Evolutionary conservation across 2,113 vertebrate genomes (phyloP).

Genomic region (Bucco capensis): DNA sequence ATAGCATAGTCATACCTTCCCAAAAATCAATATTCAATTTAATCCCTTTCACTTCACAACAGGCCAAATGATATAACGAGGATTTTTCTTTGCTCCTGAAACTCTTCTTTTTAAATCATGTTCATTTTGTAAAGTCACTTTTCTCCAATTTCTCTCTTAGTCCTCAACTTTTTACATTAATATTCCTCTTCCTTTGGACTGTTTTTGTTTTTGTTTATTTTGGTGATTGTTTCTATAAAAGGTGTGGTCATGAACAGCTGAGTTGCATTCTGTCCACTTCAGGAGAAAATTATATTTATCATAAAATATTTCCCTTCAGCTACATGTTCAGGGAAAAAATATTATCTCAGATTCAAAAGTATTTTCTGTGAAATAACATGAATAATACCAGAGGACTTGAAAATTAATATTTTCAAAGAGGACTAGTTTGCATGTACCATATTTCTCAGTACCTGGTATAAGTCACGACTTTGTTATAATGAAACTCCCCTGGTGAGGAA

Average conservation of each 20-base stretch:
- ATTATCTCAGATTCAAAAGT: background rate
- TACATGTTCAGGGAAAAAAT: background rate
- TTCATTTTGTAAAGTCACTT: background rate
- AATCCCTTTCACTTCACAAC: slow-evolving; percentile 42
- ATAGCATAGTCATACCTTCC: slow-evolving; percentile 43
- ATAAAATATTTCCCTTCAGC: background rate
- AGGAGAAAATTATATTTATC: background rate
- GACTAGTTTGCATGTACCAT: background rate
- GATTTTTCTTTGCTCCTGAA: slow-evolving; percentile 35
- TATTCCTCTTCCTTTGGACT: background rate
- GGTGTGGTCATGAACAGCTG: background rate
- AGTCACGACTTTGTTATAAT: background rate
- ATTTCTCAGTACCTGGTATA: background rate
- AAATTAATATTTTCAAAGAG: background rate
- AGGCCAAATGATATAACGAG: slow-evolving; percentile 24
- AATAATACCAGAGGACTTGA: background rate
- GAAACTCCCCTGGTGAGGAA: slow-evolving; percentile 11
- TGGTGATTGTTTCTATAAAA: background rate
- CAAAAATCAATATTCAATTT: slow-evolving; percentile 69
- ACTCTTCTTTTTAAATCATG: background rate
- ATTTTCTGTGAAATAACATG: background rate
- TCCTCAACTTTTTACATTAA: background rate
- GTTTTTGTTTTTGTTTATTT: background rate
- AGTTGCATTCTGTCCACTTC: background rate
- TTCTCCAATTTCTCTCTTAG: background rate